phyloP scores from a whole-genome alignment of 2,888 invertebrate species.

The Pristionchus mayeri region DNA sequence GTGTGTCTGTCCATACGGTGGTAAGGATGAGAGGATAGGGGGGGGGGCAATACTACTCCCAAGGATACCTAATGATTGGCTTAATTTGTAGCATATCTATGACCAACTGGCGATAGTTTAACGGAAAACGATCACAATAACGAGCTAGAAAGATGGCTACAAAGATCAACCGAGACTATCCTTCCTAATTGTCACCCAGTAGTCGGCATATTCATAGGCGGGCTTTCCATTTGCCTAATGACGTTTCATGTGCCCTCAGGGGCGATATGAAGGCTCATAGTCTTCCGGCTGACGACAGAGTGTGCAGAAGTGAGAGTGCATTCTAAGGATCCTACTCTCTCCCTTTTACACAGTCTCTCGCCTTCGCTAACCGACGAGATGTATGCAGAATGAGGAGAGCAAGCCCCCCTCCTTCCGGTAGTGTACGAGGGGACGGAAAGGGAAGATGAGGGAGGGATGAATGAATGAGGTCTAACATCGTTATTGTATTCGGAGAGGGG shows the following conservation, averaged over 20 bases:
- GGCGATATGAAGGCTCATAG: not conserved
- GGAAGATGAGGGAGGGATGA: not conserved
- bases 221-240: not conserved
- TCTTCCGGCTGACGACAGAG: not conserved
- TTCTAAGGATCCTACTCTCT: no score
- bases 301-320: not conserved
- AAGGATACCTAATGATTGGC: not conserved
- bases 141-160: no score
- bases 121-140: no score
- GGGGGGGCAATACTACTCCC: no score
- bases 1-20: not conserved
- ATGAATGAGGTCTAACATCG: constrained; percentile 46
- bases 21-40: not conserved
- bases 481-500: constrained; percentile 40
- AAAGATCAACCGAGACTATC: no score
- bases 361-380: no score
- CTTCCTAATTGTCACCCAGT: not conserved
- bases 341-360: no score
- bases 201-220: not conserved
- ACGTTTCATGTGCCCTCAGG: not conserved
- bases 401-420: no score
- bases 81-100: not conserved
- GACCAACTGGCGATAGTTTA: no score
- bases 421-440: constrained; percentile 2
- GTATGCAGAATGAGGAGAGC: no score